These are phyloP conservation scores for Pangasius krempfi DNA, from an alignment of 2,797 vertebrate species.

Conservation along the genomic window DNA sequence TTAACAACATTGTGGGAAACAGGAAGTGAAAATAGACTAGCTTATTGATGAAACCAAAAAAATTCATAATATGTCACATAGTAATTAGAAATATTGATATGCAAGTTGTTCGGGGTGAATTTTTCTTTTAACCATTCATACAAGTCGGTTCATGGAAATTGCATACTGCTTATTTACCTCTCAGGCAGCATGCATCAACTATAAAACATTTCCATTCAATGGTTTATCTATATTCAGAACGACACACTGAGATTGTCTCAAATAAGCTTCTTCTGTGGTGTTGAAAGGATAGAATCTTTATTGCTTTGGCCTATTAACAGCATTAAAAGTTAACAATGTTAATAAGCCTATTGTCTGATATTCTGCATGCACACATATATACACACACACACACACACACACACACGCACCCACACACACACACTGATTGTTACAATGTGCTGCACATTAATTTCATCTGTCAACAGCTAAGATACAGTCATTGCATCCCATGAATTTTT, in stretches of 20 bases:
- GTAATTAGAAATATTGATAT: not conserved
- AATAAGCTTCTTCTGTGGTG: constrained; percentile 26
- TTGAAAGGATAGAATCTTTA: not conserved
- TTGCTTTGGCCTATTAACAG: not conserved
- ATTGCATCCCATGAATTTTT: constrained; percentile 42
- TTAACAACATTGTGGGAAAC: not conserved
- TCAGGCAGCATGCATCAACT: not conserved
- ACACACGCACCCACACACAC: not conserved
- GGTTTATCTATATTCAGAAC: not conserved
- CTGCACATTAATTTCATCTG: constrained; percentile 47
- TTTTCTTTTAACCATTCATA: not conserved
- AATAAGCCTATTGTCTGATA: not conserved
- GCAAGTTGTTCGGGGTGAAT: not conserved
- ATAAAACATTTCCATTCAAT: not conserved
- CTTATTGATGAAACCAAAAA: not conserved
- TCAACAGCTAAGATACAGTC: constrained; percentile 59
- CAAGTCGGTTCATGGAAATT: not conserved
- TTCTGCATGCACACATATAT: constrained; percentile 1
- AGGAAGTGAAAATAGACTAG: not conserved
- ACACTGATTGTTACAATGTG: not conserved
- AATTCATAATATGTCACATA: not conserved
- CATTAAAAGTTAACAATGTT: not conserved
- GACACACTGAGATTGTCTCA: not conserved
- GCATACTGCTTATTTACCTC: not conserved
- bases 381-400: constrained; percentile 16